Percentiles rank a stretch among this genome's conserved stretches.
Conservation (phyloP, 2,113 vertebrate genomes). For the Progne subis region DNA sequence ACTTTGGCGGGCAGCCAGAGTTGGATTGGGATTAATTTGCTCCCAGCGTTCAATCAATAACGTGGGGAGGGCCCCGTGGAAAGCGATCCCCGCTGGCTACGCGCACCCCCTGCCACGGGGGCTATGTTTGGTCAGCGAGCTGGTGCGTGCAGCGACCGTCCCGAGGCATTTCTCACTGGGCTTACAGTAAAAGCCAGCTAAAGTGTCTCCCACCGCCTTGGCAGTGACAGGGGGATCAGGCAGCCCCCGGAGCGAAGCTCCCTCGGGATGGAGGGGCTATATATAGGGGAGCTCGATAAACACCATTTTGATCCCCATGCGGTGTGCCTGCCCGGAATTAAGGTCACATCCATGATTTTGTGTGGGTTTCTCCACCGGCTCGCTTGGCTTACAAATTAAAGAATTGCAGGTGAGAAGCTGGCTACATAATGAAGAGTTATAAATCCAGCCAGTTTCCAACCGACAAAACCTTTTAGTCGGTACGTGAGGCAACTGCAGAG, state of each 20-base stretch:
- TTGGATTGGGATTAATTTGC: background rate
- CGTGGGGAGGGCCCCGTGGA: constrained; percentile 35
- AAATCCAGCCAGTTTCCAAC: background rate
- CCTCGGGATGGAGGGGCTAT: constrained; percentile 61
- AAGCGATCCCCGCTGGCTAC: constrained; percentile 7
- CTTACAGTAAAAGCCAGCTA: constrained; percentile 19
- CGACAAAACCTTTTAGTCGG: background rate
- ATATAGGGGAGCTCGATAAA: constrained; percentile 74
- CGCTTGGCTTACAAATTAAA: background rate
- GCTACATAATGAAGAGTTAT: background rate
- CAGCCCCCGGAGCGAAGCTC: constrained; percentile 39
- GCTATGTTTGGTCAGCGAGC: constrained; percentile 67
- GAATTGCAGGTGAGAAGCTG: background rate
- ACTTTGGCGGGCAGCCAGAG: background rate
- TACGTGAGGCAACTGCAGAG: background rate
- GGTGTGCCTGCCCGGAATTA: background rate
- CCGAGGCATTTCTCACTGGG: constrained; percentile 19
- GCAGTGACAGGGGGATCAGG: constrained; percentile 66
- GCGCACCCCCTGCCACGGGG: constrained; percentile 17
- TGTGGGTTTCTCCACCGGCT: background rate
- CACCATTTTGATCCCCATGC: constrained; percentile 47
- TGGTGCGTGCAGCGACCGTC: background rate
- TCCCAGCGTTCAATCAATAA: background rate
- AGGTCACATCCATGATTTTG: background rate
- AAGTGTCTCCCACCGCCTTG: constrained; percentile 47